Percentiles rank a stretch among this genome's conserved stretches.
phyloP scores from a whole-genome alignment of 2,888 invertebrate genomes.

The Osedax frankpressi region DNA sequence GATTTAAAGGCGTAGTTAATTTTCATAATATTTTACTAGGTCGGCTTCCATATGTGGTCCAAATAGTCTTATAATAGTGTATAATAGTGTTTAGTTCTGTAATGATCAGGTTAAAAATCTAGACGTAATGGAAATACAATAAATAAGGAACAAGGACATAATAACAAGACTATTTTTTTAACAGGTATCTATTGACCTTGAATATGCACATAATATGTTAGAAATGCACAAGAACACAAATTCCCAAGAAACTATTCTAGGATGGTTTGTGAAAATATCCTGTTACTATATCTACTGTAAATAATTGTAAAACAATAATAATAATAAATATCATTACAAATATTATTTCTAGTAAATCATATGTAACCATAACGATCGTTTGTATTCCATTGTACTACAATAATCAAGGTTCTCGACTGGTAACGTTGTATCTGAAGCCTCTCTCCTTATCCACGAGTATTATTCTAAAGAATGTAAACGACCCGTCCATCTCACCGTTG shows the following conservation, averaged over 20 bases:
- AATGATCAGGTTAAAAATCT: too few species aligned
- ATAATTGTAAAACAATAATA: background rate
- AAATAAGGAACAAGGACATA: too few species aligned
- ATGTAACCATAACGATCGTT: too few species aligned
- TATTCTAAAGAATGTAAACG: slow-evolving; percentile 76
- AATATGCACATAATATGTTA: slow-evolving; percentile 87
- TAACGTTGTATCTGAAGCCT: slow-evolving; percentile 89
- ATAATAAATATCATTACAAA: background rate
- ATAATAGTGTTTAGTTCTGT: too few species aligned
- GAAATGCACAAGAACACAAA: slow-evolving; percentile 86
- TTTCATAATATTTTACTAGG: too few species aligned
- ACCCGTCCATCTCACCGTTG: slow-evolving; percentile 87
- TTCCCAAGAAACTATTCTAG: slow-evolving; percentile 81
- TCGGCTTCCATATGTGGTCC: too few species aligned
- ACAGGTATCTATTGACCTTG: slow-evolving; percentile 90
- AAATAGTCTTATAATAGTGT: too few species aligned
- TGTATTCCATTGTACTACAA: slow-evolving; percentile 21
- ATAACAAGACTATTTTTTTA: slow-evolving; percentile 22
- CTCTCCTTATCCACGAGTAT: slow-evolving; percentile 91
- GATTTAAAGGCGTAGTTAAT: too few species aligned
- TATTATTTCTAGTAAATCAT: background rate
- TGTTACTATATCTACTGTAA: too few species aligned
- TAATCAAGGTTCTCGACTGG: slow-evolving; percentile 67
- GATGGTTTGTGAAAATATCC: too few species aligned
- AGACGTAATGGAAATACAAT: too few species aligned